Base-by-base conservation (phyloP, 2,113 vertebrate species). In the Charadrius vociferus region DNA sequence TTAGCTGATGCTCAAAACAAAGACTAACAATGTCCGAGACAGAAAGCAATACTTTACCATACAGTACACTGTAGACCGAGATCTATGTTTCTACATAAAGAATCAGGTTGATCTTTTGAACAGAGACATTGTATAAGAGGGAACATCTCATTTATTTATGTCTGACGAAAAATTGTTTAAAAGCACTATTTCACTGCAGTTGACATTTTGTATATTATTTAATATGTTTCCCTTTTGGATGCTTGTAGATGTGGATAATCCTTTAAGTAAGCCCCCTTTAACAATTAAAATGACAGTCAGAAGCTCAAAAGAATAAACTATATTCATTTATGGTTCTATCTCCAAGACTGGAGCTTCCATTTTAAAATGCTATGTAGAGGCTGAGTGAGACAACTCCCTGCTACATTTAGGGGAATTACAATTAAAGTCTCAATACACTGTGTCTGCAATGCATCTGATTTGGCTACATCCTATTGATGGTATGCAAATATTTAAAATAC, bases 381-480 rank as follows among this genome's bases (percentile, higher is more conserved):
- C 55, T 94, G 96, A 97, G 81, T 66, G 75, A 90, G 90, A 96
- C 59, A 97, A 89, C 13, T 90, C 62, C 66, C 75, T 93, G 78
- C 81, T 90, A 94, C 94, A 92, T 95, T 96, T 97, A 94, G 59
- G 97, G 85, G 97, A 95, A 94, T 89, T 91, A 92, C 81, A 68
- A 91, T 56, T 78, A 90, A 97, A 97, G 73, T 94, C 84, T 85
- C 79, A 81, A 66, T 68, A 63, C 63, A 80, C 74, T 88, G 65
- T 77, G 89, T 93, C 95, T 85, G 96, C 95, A 97, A 68, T 90
- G 83, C 92, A 96, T 90, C 75, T 93, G 95, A 90, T 98, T 86
- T 86, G 89, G 86, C 95, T 94, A 88, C 87, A 79, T 85, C 86
- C 87, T 93, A 89, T 75, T 91, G 93, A 94, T 81, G 91, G 85